phyloP scores from a whole-genome alignment of 2,888 invertebrate genomes.

The Pristionchus arcanus region DNA sequence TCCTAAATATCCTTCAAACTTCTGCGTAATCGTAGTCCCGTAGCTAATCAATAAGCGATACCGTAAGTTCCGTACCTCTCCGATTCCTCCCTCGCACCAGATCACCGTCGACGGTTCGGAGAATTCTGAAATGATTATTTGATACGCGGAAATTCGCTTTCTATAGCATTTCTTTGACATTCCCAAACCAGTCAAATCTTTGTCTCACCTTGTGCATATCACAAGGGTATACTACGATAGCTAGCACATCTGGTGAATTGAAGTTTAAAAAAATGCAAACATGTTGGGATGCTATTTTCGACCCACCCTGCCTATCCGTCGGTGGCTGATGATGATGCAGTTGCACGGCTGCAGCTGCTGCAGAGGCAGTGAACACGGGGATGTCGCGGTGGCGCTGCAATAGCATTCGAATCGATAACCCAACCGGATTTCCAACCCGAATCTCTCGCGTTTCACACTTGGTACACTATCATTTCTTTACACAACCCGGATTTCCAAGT shows the following conservation, averaged over 20 bases:
- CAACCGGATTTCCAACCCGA: not conserved
- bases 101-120: slow-evolving; percentile 16
- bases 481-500: too few species aligned
- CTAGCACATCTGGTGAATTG: not conserved
- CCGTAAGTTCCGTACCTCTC: slow-evolving; percentile 41
- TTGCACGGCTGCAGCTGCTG: not conserved
- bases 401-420: not conserved
- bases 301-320: not conserved
- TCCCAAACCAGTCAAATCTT: not conserved
- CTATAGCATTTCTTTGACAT: not conserved
- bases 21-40: not conserved
- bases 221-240: too few species aligned
- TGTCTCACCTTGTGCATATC: not conserved
- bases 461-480: not conserved
- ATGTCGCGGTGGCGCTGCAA: slow-evolving; percentile 6
- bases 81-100: slow-evolving; percentile 40
- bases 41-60: not conserved
- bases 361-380: not conserved
- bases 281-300: not conserved
- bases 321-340: not conserved
- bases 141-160: not conserved
- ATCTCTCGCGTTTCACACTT: not conserved
- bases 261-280: not conserved
- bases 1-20: not conserved
- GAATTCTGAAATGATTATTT: not conserved